phyloP scores from a whole-genome alignment of 2,113 vertebrate species.

The Struthidea cinerea region DNA sequence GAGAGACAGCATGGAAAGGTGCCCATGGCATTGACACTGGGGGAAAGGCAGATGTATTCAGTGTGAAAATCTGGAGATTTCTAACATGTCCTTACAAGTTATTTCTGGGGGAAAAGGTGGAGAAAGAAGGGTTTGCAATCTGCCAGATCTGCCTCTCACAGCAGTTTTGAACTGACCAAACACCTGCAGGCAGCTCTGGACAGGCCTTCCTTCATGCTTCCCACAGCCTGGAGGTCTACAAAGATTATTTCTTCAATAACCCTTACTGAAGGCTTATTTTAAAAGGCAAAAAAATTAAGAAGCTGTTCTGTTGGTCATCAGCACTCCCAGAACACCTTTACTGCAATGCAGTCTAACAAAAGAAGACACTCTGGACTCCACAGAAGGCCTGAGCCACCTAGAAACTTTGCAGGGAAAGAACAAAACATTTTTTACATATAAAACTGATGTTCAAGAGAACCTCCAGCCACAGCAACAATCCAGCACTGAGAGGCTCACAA shows the following conservation, averaged over 20 bases:
- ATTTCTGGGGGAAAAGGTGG: not conserved
- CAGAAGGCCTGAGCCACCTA: not conserved
- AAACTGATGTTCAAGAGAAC: not conserved
- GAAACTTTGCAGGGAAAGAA: not conserved
- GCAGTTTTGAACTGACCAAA: not conserved
- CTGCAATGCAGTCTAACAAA: not conserved
- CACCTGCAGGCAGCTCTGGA: not conserved
- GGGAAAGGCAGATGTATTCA: not conserved
- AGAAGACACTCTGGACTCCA: not conserved
- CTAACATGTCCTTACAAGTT: not conserved
- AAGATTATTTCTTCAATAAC: not conserved
- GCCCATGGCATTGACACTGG: fast-evolving
- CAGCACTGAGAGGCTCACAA: not conserved
- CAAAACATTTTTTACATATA: not conserved
- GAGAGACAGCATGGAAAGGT: not conserved
- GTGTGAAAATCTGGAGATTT: not conserved
- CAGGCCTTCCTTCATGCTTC: not conserved
- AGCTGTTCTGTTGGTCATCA: not conserved
- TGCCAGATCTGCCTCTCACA: not conserved
- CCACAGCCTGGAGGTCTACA: not conserved
- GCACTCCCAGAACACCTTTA: not conserved
- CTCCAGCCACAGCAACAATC: not conserved
- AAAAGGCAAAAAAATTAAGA: not conserved
- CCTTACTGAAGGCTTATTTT: not conserved
- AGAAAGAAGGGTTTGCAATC: not conserved